Base-by-base conservation (phyloP, 2,113 vertebrate genomes). In the Lonchura striata region DNA sequence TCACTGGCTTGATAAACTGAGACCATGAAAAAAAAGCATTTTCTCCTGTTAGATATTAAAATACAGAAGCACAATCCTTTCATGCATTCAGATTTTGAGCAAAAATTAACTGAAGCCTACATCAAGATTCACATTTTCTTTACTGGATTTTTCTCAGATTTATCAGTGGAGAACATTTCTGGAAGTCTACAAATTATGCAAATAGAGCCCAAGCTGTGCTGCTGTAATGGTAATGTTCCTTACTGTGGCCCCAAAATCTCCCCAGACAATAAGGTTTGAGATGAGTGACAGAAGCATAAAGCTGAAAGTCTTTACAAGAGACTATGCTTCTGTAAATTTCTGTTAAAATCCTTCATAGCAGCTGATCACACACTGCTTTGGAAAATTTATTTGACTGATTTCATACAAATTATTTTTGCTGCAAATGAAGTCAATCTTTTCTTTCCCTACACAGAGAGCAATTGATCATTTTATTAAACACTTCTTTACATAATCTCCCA, bases 241-340 rank as follows among this genome's bases (percentile, higher is more conserved):
- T 35, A 46, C 8, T 30, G 15, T 0, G 0, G 53, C 22, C 17
- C 4, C 25, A 52, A 33, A 50, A 65, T 27, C 14, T 46, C 28
- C 37, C 6, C 9, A 31, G 7, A 53, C 5, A 19, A 30, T 53
- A 46, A 30, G 4, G 2, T 57, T 74, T 57, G 78, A 70, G 50
- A 49, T 22, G 15, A 82, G 15, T 35, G 27, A 28, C 27, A 86
- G 56, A 83, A 86, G 33, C 0, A 1, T 54, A 39, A 76, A 82
- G 17, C 25, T 50, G 15, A n/a, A 68, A 82, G 18, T 47, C 30
- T 31, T 13, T 50, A 20, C 11, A 63, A 33, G 15, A 59, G 13
- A 12, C 7, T 24, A 1, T 25, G 10, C 42, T 35, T 63, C 27
- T 31, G 22, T n/a, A 57, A 63, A 66, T 7, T 53, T 25, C 17